Base-by-base conservation (phyloP, 2,797 vertebrate genomes). In the Phaenicophaeus curvirostris region DNA sequence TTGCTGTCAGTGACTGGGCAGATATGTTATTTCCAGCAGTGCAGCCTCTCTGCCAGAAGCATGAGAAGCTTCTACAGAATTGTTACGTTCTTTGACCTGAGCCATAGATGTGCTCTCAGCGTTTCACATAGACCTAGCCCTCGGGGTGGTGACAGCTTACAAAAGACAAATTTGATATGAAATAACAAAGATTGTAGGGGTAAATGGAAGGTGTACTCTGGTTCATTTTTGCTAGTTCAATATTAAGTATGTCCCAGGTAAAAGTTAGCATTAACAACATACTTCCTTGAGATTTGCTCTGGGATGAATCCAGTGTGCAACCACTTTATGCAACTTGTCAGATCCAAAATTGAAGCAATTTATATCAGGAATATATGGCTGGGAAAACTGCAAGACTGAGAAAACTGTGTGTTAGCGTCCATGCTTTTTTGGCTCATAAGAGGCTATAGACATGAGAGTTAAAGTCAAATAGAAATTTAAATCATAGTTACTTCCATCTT, bases 321-420 rank as follows among this genome's bases (percentile, higher is more conserved):
- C 7, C 6, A 31, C 25, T 74, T 44, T 9, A 44, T 6, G 28
- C 7, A 85, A 5, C 16, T 59, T 66, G 9, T 41, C 50, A 89
- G 37, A 59, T 51, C 37, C 19, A 82, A 65, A 67, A 23, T 0
- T 37, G 24, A 50, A 4, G 14, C 7, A 42, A 46, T 63, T 86
- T 35, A 13, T 51, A 50, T 39, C 39, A 39, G 33, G 50, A 37
- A 63, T 28, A 4, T 4, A 4, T 15, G 13, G 17, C 18, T 51
- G 28, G 20, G 39, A 59, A 78, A 55, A 59, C 4, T 61, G 4
- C 5, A n/a, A 28, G 11, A 24, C 28, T 3, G 6, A 46, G 17
- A 79, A 73, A 76, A 57, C 0, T 0, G 1, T 54, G 16, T 0
- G 0, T 61, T 77, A 42, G 11, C 2, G 12, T 48, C 23, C 8